Evolutionary conservation across 1,140 invertebrate genomes (phyloP).

Genomic region (Polyergus mexicanus): DNA sequence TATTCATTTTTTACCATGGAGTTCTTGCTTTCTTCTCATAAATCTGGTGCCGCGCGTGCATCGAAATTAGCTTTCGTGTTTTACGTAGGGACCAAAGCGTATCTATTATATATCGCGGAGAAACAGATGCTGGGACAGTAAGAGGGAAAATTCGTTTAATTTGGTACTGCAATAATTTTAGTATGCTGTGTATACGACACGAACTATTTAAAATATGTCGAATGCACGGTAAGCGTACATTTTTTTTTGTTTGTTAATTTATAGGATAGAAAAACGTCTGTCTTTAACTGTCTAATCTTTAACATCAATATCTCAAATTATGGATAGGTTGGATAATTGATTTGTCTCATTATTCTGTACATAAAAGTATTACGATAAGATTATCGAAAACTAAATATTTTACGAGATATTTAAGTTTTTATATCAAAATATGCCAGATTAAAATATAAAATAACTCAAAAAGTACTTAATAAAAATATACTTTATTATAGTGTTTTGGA

Average conservation of each 20-base stretch:
- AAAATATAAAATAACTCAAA: too few species aligned
- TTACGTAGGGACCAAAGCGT: neutral
- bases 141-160: neutral
- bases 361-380: too few species aligned
- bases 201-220: neutral
- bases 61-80: slow-evolving; percentile 30
- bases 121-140: neutral
- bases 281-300: too few species aligned
- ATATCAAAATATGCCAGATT: too few species aligned
- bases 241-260: neutral
- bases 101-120: neutral
- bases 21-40: slow-evolving; percentile 12
- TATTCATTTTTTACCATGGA: slow-evolving; percentile 2
- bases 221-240: neutral
- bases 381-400: too few species aligned
- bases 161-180: neutral
- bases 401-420: too few species aligned
- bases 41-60: slow-evolving; percentile 25
- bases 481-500: too few species aligned
- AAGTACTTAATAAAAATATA: too few species aligned
- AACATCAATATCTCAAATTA: too few species aligned
- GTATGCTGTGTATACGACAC: neutral
- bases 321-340: too few species aligned
- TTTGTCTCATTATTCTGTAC: too few species aligned
- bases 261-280: neutral